phyloP scores from a whole-genome alignment of 2,797 vertebrate genomes.

The Florisuga fusca region DNA sequence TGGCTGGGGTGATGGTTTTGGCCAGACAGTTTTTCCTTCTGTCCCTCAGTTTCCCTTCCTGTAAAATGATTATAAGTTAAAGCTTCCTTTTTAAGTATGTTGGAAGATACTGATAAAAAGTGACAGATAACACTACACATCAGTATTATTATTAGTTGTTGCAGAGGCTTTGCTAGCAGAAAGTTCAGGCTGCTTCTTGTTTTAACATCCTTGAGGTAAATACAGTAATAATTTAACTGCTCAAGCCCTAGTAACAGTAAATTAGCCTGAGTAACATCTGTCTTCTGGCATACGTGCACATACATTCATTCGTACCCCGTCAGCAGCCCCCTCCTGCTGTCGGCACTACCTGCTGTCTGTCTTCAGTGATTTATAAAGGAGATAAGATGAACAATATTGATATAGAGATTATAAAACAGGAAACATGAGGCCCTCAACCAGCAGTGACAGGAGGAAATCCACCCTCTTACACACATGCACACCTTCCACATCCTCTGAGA shows the following conservation, averaged over 20 bases:
- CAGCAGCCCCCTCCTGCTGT: slow-evolving; percentile 23
- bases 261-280: background rate
- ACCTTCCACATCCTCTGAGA: slow-evolving; percentile 34
- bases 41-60: background rate
- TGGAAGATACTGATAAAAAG: background rate
- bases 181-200: background rate
- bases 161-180: background rate
- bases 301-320: background rate
- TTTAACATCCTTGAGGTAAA: background rate
- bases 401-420: slow-evolving; percentile 77
- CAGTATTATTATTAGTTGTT: background rate
- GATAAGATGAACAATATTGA: slow-evolving; percentile 58
- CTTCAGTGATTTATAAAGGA: slow-evolving; percentile 47
- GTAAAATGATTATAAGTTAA: background rate
- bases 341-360: slow-evolving; percentile 11
- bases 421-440: slow-evolving; percentile 67
- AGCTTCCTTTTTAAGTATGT: background rate
- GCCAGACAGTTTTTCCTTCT: background rate
- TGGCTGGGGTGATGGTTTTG: background rate
- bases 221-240: background rate
- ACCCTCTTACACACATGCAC: slow-evolving; percentile 15
- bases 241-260: background rate
- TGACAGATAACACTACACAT: background rate
- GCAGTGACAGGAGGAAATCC: slow-evolving; percentile 59
- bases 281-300: background rate